Percentiles rank a stretch among this genome's conserved stretches.
phyloP scores from a whole-genome alignment of 2,797 vertebrate genomes.

The Protonibea diacanthus region DNA sequence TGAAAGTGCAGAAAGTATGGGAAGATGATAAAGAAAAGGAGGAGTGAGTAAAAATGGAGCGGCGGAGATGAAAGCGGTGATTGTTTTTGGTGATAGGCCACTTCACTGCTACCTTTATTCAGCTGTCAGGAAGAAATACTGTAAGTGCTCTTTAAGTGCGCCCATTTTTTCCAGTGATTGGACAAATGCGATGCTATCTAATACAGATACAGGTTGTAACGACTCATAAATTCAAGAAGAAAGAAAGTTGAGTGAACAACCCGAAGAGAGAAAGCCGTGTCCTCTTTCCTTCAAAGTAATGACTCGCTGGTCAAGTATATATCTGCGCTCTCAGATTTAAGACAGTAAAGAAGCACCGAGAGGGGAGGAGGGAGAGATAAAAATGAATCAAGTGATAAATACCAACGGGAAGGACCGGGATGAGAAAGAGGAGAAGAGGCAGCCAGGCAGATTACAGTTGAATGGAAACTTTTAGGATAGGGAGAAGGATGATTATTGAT shows the following conservation, averaged over 20 bases:
- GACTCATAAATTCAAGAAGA: conserved; percentile 57
- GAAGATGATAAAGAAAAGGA: conserved; percentile 8
- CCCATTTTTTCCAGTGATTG: conserved; percentile 51
- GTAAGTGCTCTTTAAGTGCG: conserved; percentile 51
- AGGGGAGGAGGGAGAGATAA: background rate
- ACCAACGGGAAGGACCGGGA: background rate
- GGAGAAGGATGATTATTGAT: conserved; percentile 3
- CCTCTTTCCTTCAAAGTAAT: conserved; percentile 35
- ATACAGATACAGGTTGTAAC: conserved; percentile 39
- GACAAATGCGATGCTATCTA: conserved; percentile 48
- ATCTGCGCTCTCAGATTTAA: conserved; percentile 32
- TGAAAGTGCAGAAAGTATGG: background rate
- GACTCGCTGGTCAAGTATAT: conserved; percentile 30
- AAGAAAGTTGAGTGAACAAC: conserved; percentile 27
- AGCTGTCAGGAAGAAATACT: conserved; percentile 48
- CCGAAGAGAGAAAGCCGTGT: conserved; percentile 20
- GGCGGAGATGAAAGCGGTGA: conserved; percentile 26
- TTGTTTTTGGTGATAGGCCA: conserved; percentile 34
- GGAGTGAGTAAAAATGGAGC: background rate
- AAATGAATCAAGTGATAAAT: conserved; percentile 22
- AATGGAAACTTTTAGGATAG: conserved; percentile 12
- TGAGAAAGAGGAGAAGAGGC: conserved; percentile 1
- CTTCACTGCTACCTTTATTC: conserved; percentile 28
- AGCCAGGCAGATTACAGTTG: conserved; percentile 10
- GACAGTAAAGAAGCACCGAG: background rate